phyloP scores from a whole-genome alignment of 2,797 vertebrate genomes.

The Gymnoscopelus microlampas region DNA sequence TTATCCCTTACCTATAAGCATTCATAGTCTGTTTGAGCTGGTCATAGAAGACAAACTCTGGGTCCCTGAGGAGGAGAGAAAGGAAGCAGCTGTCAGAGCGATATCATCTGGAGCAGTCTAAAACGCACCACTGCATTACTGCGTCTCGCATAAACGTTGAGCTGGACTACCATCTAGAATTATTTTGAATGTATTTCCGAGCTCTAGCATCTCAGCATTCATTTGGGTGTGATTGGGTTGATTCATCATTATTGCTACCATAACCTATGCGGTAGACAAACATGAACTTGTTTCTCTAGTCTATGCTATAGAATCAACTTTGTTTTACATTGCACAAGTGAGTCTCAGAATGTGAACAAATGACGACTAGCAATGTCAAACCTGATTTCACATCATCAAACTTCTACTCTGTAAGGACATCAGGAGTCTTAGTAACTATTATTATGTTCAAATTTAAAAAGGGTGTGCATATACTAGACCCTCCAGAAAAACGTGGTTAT shows the following conservation, averaged over 20 bases:
- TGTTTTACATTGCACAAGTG: too few relatives aligned
- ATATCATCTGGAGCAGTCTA: background rate
- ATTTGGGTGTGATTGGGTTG: background rate
- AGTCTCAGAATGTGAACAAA: too few relatives aligned
- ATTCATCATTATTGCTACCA: background rate
- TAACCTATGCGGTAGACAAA: background rate
- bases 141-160: background rate
- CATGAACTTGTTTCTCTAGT: background rate
- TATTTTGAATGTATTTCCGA: background rate
- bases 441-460: background rate
- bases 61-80: constrained; percentile 84
- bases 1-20: constrained; percentile 89
- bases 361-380: too few relatives aligned
- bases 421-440: too few relatives aligned
- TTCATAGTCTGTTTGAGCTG: constrained; percentile 99
- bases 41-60: constrained; percentile 99
- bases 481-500: too few relatives aligned
- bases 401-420: too few relatives aligned
- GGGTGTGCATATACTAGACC: background rate
- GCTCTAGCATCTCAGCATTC: background rate
- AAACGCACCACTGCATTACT: background rate
- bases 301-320: background rate
- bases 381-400: too few relatives aligned
- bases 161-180: background rate
- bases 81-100: background rate